Conservation (phyloP, 2,113 vertebrate species). For the Nyctibius bracteatus region DNA sequence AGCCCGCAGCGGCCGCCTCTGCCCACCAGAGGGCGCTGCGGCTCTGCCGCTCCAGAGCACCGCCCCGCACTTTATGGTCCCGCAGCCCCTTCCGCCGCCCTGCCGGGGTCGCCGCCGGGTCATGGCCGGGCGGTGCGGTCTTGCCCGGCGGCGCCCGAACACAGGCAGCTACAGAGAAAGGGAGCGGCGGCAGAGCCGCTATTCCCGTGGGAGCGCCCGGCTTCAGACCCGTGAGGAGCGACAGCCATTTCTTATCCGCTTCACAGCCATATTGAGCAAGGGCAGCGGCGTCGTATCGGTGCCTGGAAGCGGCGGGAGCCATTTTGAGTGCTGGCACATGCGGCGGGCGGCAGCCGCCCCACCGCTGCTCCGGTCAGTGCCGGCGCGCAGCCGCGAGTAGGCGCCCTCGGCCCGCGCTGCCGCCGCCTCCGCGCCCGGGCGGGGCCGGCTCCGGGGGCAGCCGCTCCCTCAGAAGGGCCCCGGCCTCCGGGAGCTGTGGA, state of each 20-base stretch:
- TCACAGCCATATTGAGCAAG: not conserved
- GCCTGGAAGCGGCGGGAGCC: not conserved
- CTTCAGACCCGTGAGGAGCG: too few species aligned
- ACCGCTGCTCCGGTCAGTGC: not conserved
- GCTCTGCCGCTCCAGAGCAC: not conserved
- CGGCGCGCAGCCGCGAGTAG: not conserved
- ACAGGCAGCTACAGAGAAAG: not conserved
- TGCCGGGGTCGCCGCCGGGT: not conserved
- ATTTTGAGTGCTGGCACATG: not conserved
- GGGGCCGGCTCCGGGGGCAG: too few species aligned
- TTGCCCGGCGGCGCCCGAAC: not conserved
- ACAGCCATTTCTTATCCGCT: rapidly evolving
- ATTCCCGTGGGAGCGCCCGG: rapidly evolving
- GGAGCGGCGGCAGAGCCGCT: too few species aligned
- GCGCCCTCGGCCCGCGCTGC: not conserved
- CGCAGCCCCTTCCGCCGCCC: not conserved
- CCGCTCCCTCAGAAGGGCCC: too few species aligned
- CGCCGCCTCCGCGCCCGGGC: not conserved
- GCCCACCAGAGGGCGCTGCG: not conserved
- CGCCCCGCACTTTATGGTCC: not conserved
- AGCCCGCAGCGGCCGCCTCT: not conserved
- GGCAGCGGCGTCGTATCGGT: not conserved
- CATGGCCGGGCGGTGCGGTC: too few species aligned
- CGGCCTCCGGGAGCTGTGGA: not conserved
- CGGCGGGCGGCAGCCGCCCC: too few species aligned